Base-by-base conservation (phyloP, 2,797 vertebrate genomes). In the Bovichtus variegatus region DNA sequence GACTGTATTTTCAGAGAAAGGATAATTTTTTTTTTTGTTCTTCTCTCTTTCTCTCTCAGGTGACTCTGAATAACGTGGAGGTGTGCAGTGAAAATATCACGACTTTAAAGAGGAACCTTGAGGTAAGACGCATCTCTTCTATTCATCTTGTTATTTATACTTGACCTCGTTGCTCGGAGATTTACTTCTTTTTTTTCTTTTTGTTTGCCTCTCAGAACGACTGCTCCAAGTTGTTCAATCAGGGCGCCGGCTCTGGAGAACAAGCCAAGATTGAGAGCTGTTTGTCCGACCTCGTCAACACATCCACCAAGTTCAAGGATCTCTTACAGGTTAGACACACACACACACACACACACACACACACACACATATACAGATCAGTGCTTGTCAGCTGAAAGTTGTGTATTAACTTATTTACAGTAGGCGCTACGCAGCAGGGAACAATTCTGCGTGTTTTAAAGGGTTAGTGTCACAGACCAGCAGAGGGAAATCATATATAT, bases 201-300 rank as follows among this genome's bases (percentile, higher is more conserved):
- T n/a, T 6, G n/a, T n/a, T 4, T 8, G 79, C 36, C 80, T 72
- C 51, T 3, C 92, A 99, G 98, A 98, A 96, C 1, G 97, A 99
- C 89, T 99, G 98, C 83, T 93, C 95, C 80, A 99, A 98, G 86
- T 88, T 99, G 74, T 98, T 99, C 63, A 97, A 84, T 88, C 97
- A 97, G 77, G 97, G 96, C 7, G 89, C 96, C 0, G 94, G 95
- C 59, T 96, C 96, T 0, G 97, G 97, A 12, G 97, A 97, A 0
- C 96, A 97, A 74, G 97, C 97, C 80, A 99, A 99, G 94, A 97
- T 99, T 64, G 97, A 99, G 82, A 99, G 98, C 94, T 99, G 98
- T 88, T 94, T 99, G 67, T 96, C 96, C 0, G 98, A 99, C 89
- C 95, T 99, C 66, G 96, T 97, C 58, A 97, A 96, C 0, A 97